phyloP scores from a whole-genome alignment of 1,140 invertebrate genomes.

The Adelges cooleyi region DNA sequence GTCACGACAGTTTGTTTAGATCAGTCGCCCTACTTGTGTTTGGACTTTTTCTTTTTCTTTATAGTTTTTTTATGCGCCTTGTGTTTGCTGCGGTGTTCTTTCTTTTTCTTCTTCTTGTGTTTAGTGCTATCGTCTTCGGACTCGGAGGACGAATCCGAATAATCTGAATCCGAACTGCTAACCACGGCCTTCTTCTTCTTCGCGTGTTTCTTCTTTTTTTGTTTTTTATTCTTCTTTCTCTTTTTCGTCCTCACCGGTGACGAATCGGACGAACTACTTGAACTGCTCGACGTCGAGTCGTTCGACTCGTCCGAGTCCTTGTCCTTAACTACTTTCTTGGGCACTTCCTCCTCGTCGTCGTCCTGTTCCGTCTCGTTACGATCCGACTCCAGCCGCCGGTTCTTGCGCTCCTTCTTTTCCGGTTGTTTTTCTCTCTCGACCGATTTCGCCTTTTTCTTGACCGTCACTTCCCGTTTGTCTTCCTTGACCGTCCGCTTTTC shows the following conservation, averaged over 20 bases:
- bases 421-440: constrained; percentile 13
- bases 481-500: neutral
- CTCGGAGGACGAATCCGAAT: constrained; percentile 28
- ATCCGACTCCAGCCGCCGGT: constrained; percentile 3
- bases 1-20: too few relatives aligned
- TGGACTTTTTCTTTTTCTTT: constrained; percentile 35
- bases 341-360: neutral
- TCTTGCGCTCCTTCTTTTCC: constrained; percentile 6
- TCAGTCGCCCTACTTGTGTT: constrained; percentile 27
- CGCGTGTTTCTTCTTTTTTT: constrained; percentile 31
- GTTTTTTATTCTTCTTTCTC: constrained; percentile 31
- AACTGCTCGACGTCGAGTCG: constrained; percentile 11
- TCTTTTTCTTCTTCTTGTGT: constrained; percentile 32
- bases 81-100: constrained; percentile 33
- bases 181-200: constrained; percentile 31
- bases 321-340: constrained; percentile 26
- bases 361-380: neutral
- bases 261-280: constrained; percentile 29
- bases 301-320: constrained; percentile 23
- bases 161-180: constrained; percentile 32
- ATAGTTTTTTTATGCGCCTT: constrained; percentile 30
- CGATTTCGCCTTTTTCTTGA: constrained; percentile 6
- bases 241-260: constrained; percentile 31
- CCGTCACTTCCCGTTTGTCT: neutral
- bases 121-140: constrained; percentile 25